Evolutionary conservation across 2,888 invertebrate species (phyloP).

Genomic region (Sarcophaga variegata): DNA sequence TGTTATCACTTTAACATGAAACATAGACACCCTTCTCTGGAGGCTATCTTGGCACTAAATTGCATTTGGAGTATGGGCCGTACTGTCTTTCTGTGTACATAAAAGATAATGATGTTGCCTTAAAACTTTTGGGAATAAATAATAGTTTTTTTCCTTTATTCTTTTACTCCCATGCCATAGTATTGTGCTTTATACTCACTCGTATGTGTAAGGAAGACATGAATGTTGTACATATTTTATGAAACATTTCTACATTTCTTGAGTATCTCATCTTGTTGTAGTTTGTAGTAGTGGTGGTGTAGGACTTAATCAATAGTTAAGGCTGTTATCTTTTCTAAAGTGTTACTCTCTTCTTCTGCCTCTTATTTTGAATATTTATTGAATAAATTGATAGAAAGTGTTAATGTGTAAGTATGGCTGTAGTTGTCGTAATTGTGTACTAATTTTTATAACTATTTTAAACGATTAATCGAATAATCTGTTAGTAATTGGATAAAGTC

Average conservation of each 20-base stretch:
- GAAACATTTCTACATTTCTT: conserved; percentile 34
- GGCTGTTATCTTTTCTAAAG: conserved; percentile 61
- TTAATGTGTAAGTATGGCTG: conserved; percentile 65
- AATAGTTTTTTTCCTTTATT: conserved; percentile 74
- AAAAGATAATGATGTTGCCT: conserved; percentile 81
- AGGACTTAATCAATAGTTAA: conserved; percentile 20
- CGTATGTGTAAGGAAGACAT: conserved; percentile 4
- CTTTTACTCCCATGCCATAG: conserved; percentile 22
- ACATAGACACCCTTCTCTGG: conserved; percentile 39
- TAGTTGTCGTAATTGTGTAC: neutral
- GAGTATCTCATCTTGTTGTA: conserved; percentile 21
- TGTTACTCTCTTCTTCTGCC: conserved; percentile 24
- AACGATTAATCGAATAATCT: too few species aligned
- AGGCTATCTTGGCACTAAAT: conserved; percentile 20
- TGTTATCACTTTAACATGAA: conserved; percentile 29
- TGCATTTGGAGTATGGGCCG: conserved; percentile 31
- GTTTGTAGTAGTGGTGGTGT: neutral
- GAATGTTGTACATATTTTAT: conserved; percentile 31
- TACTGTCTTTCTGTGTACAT: conserved; percentile 72
- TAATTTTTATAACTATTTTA: too few species aligned
- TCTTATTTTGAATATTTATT: conserved; percentile 56
- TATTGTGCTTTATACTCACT: neutral
- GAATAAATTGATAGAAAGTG: conserved; percentile 1
- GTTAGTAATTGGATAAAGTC: too few species aligned
- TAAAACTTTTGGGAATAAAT: conserved; percentile 80